phyloP scores from a whole-genome alignment of 1,140 invertebrate species.

The Paraescarpia echinospica region DNA sequence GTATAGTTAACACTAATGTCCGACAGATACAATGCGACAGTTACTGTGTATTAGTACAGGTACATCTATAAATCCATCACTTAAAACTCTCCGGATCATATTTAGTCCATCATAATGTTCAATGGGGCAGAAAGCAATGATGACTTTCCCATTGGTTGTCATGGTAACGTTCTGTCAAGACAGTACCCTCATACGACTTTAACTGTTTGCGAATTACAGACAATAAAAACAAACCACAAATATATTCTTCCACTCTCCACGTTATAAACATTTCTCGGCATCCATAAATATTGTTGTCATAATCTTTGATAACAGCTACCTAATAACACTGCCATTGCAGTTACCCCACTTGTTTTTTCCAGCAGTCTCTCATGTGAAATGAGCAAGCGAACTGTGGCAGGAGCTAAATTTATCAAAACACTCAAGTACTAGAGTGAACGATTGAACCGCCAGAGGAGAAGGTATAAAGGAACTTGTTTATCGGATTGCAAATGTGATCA shows the following conservation, averaged over 20 bases:
- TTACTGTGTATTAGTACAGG: no score
- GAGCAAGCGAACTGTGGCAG: background rate
- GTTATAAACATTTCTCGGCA: background rate
- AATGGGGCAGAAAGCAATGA: no score
- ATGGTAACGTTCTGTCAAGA: no score
- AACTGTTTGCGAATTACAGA: background rate
- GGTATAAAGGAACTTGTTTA: background rate
- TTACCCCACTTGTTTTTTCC: background rate
- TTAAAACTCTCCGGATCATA: no score
- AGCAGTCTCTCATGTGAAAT: background rate
- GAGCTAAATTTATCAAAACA: background rate
- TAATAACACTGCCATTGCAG: background rate
- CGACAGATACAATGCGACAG: no score
- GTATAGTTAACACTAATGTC: no score
- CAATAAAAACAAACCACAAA: background rate
- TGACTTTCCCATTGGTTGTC: no score
- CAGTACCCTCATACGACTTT: no score
- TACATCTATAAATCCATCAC: no score
- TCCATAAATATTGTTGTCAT: background rate
- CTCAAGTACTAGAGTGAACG: background rate
- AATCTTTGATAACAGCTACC: background rate
- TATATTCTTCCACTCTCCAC: background rate
- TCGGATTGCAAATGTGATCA: background rate
- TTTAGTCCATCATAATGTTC: no score
- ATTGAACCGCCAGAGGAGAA: background rate